phyloP scores from a whole-genome alignment of 1,140 invertebrate genomes.

The Yoshiicerus persimilis region DNA sequence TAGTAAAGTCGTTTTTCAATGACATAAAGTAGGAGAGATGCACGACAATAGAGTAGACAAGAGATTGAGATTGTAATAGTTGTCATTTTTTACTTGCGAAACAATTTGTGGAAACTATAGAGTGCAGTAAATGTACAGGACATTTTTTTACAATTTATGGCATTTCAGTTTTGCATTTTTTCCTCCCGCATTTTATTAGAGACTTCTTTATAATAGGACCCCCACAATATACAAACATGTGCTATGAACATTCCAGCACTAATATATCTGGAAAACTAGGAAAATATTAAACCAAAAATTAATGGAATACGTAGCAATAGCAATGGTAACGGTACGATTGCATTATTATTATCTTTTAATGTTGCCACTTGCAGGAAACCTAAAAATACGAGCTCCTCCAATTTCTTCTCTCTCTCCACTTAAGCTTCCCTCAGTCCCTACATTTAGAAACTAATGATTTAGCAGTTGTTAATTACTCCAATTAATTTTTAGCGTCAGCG shows the following conservation, averaged over 20 bases:
- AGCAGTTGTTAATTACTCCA: background rate
- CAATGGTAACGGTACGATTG: too few relatives aligned
- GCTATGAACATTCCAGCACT: too few relatives aligned
- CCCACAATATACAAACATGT: too few relatives aligned
- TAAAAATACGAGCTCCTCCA: too few relatives aligned
- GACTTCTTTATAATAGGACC: too few relatives aligned
- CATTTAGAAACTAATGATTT: background rate
- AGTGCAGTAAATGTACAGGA: background rate
- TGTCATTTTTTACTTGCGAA: conserved; percentile 15
- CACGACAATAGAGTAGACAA: background rate
- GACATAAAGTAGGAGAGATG: background rate
- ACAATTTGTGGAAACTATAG: conserved; percentile 24
- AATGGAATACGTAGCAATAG: too few relatives aligned
- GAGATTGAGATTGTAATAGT: conserved; percentile 22
- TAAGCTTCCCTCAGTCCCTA: too few relatives aligned
- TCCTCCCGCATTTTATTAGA: background rate
- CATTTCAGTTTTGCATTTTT: background rate
- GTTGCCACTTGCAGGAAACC: too few relatives aligned
- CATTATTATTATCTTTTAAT: too few relatives aligned
- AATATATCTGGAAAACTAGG: too few relatives aligned
- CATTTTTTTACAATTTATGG: background rate
- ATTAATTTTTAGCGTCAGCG: background rate
- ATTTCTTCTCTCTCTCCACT: too few relatives aligned
- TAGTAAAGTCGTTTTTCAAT: background rate
- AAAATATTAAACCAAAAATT: too few relatives aligned